Evolutionary conservation across 2,888 invertebrate genomes (phyloP).

Genomic region (Shargacucullia verbasci): DNA sequence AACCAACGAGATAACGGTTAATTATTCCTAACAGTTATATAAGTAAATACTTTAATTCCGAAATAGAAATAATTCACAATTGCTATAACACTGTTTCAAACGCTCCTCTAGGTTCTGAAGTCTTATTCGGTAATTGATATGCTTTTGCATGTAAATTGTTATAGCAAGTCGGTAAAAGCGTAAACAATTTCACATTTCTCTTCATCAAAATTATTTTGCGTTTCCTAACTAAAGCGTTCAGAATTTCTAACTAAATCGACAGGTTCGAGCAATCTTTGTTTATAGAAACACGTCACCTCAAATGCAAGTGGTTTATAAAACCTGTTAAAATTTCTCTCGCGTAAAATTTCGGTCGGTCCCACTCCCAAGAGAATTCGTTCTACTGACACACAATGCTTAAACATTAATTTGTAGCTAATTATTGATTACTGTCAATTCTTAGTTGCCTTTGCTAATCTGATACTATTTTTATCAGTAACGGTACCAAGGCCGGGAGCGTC

Average conservation of each 20-base stretch:
- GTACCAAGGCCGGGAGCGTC: constrained; percentile 68
- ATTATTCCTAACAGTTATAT: constrained; percentile 34
- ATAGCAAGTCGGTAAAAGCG: constrained; percentile 23
- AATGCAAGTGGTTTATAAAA: constrained; percentile 45
- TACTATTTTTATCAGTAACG: constrained; percentile 56
- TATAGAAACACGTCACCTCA: constrained; percentile 30
- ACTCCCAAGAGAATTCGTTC: constrained; percentile 39
- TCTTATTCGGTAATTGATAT: constrained; percentile 21
- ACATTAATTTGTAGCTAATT: constrained; percentile 13
- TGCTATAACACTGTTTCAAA: constrained; percentile 19
- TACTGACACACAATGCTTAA: constrained; percentile 52
- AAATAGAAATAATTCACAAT: constrained; percentile 11
- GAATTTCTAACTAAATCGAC: constrained; percentile 8
- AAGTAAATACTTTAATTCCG: constrained; percentile 27
- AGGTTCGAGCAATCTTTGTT: constrained; percentile 16
- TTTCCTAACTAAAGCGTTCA: neutral
- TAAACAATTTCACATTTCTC: constrained; percentile 1
- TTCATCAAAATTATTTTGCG: no score
- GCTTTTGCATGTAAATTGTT: constrained; percentile 7
- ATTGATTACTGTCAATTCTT: neutral
- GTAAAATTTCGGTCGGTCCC: constrained; percentile 50
- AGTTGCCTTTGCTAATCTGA: constrained; percentile 6
- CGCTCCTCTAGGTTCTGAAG: constrained; percentile 8
- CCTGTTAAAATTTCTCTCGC: constrained; percentile 58
- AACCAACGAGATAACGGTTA: constrained; percentile 23